Percentiles rank a stretch among this genome's conserved stretches.
Evolutionary conservation across 1,140 invertebrate genomes (phyloP).

Genomic region (Drosophila chauvacae): DNA sequence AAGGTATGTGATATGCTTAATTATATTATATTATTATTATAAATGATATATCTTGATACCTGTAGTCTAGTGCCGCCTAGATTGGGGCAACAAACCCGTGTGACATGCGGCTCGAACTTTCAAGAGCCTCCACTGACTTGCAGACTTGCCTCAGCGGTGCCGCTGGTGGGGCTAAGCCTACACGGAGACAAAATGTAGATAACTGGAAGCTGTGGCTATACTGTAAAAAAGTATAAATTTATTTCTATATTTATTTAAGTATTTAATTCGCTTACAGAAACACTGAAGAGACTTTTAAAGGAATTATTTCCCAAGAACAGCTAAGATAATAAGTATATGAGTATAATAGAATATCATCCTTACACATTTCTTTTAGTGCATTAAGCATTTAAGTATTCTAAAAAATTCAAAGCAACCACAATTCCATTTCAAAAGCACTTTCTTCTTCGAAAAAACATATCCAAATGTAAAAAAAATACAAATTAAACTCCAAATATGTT

Average conservation of each 20-base stretch:
- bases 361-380: neutral
- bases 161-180: slow-evolving; percentile 1
- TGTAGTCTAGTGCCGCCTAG: slow-evolving; percentile 33
- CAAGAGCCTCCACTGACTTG: slow-evolving; percentile 58
- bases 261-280: too few relatives aligned
- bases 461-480: neutral
- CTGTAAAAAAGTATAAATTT: too few relatives aligned
- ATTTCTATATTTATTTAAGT: too few relatives aligned
- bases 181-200: neutral
- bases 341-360: too few relatives aligned
- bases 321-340: too few relatives aligned
- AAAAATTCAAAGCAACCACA: neutral
- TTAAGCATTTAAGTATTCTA: neutral
- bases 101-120: slow-evolving; percentile 76
- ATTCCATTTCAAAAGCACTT: neutral
- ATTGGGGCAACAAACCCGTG: slow-evolving; percentile 72
- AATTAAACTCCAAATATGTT: neutral
- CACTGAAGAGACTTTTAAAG: too few relatives aligned
- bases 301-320: neutral
- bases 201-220: accelerated
- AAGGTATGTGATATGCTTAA: too few relatives aligned
- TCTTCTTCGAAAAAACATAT: neutral
- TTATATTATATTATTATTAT: too few relatives aligned
- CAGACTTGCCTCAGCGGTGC: slow-evolving; percentile 45
- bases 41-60: neutral